Percentiles rank a stretch among this genome's conserved stretches.
Conservation (phyloP, 2,797 vertebrate species). For the Antennarius maculatus region DNA sequence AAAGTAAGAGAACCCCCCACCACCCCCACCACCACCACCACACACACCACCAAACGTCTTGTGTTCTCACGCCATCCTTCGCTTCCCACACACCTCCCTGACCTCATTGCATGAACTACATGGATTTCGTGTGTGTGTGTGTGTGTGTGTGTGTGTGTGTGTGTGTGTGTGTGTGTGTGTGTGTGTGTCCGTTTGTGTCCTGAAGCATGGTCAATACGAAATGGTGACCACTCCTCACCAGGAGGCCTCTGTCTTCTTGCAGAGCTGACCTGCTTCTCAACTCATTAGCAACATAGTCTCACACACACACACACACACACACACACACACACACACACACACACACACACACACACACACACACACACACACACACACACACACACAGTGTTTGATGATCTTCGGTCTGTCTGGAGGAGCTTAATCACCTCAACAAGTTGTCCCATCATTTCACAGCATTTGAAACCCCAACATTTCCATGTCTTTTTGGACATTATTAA, state of each 20-base stretch:
- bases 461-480: no score
- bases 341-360: not conserved
- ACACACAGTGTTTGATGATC: no score
- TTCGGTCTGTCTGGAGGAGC: no score
- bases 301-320: not conserved
- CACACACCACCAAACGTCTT: not conserved
- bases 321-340: not conserved
- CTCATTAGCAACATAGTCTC: constrained; percentile 77
- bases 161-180: constrained; percentile 32
- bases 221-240: constrained; percentile 80
- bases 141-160: constrained; percentile 51
- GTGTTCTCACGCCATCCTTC: constrained; percentile 59
- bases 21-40: not conserved
- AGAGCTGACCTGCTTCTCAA: constrained; percentile 82
- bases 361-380: constrained; percentile 1
- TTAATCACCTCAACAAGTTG: no score
- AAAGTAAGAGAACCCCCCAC: constrained; percentile 55
- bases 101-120: constrained; percentile 69
- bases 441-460: no score
- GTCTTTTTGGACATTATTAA: no score
- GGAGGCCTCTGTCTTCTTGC: constrained; percentile 72
- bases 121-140: constrained; percentile 49
- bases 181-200: constrained; percentile 58
- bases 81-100: constrained; percentile 63
- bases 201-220: constrained; percentile 84